Evolutionary conservation across 2,888 invertebrate species (phyloP).

Genomic region (Stramonita haemastoma): DNA sequence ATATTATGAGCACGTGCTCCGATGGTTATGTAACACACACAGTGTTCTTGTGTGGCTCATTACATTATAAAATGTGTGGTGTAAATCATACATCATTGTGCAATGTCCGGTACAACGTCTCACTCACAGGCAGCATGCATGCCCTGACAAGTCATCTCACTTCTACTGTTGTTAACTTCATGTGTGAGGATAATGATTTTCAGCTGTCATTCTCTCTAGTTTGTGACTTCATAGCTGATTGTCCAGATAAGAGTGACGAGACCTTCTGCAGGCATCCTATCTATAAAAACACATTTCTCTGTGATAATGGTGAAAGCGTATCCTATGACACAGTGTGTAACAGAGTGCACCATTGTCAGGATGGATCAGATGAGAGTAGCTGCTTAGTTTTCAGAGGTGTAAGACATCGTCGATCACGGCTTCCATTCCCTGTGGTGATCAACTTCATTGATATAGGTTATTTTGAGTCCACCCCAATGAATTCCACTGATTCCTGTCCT

Average conservation of each 20-base stretch:
- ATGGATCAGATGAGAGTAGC: not conserved
- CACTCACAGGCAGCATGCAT: not conserved
- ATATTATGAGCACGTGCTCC: too few relatives aligned
- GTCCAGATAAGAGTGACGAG: constrained; percentile 13
- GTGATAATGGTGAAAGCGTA: not conserved
- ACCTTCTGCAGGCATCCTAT: not conserved
- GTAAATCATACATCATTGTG: not conserved
- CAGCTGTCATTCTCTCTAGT: not conserved
- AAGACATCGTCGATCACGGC: not conserved
- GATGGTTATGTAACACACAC: not conserved
- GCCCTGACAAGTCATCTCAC: not conserved
- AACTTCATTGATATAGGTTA: not conserved
- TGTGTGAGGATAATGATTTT: not conserved
- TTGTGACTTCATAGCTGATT: not conserved
- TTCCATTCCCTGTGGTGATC: not conserved
- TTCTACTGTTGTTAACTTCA: not conserved
- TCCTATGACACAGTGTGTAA: not conserved
- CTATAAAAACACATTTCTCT: not conserved
- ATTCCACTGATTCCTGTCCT: not conserved
- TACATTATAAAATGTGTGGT: not conserved
- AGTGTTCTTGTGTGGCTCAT: not conserved
- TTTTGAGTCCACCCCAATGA: not conserved
- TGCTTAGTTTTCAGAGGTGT: not conserved
- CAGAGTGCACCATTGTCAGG: not conserved
- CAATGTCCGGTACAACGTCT: not conserved